Base-by-base conservation (phyloP, 2,888 invertebrate genomes). In the Polyommatus iphigenia region DNA sequence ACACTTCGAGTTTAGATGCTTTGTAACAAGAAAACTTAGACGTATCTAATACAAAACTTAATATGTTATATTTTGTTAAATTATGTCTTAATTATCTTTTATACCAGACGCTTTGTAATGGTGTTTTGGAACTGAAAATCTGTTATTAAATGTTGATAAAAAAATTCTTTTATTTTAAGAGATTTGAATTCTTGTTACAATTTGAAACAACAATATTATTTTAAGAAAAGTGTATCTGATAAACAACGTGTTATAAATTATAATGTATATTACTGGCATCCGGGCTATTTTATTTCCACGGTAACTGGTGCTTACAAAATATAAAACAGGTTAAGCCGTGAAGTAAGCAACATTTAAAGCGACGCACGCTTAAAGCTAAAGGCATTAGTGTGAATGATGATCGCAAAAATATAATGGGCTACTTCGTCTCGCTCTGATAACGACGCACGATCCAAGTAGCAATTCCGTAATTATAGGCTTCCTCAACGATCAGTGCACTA, bases 391-490 rank as follows among this genome's bases (percentile, higher is more conserved):
- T 85, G 85, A 86, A 85, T 86, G 85, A 87, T 85, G 85, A 85
- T 87, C 87, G 87, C 88, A 84, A 87, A 86, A 87, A 87, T 85
- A 85, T 87, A 89, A 87, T 88, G 87, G 87, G 84, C 87, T 85
- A 84, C 85, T 86, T 85, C 85, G 88, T 86, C 88, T 84, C 87
- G 89, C 84, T 86, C 91, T 90, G 91, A 90, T 89, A 89, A 88
- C 84, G 84, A 78, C 83, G 83, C 82, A 83, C 85, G 86, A 84
- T 84, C 84, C 82, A 85, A 87, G 85, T 82, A 84, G 85, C 85
- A 81, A 83, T 83, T 83, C 85, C 79, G 85, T 88, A 88, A 88
- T 90, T 85, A 86, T 83, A 82, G 82, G 81, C 85, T 89, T 88
- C 89, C 87, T 87, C 85, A 85, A 82, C 82, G 83, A 83, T 83